Base-by-base conservation (phyloP, 2,797 vertebrate genomes). In the Ceyx erithaca region DNA sequence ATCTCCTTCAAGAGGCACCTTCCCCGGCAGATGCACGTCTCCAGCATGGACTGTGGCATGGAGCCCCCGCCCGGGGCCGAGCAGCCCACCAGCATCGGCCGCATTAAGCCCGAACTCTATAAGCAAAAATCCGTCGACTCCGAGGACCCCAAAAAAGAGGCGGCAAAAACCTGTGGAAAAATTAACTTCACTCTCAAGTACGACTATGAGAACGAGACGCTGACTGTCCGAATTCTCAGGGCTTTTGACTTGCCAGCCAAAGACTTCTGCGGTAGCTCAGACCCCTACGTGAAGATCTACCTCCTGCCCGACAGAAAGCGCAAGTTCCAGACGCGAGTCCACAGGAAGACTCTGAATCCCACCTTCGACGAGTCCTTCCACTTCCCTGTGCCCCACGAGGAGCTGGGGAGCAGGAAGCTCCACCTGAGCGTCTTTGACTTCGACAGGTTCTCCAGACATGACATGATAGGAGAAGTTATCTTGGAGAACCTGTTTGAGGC, bases 361-460 rank as follows among this genome's bases (percentile, higher is more conserved):
- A 99, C 98, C 7, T 99, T 99, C 4, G 98, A 98, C 0, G 99
- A 99, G 97, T 98, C 98, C 93, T 99, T 99, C 98, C 98, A 99
- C 95, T 99, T 99, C 90, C 99, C 99, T 0, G 99, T 99, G 96
- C 98, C 99, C 96, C 99, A 99, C 0, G 99, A 99, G 31, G 99
- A 99, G 95, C 98, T 99, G 96, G 97, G 96, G 0, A 96, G 89
- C 96, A 97, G 99, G 95, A 99, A 99, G 97, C 98, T 99, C 89
- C 99, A 99, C 80, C 98, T 99, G 96, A 99, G 98, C 18, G 99
- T 99, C 83, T 99, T 99, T 75, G 99, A 99, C 98, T 99, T 99
- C 33, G 99, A 99, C 96, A 98, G 99, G 51, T 99, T 99, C 97
- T 99, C 99, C 46, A 97, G 99, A 66, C 99, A 99, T 0, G 99